Evolutionary conservation across 2,797 vertebrate species (phyloP).

Genomic region (Falco columbarius): DNA sequence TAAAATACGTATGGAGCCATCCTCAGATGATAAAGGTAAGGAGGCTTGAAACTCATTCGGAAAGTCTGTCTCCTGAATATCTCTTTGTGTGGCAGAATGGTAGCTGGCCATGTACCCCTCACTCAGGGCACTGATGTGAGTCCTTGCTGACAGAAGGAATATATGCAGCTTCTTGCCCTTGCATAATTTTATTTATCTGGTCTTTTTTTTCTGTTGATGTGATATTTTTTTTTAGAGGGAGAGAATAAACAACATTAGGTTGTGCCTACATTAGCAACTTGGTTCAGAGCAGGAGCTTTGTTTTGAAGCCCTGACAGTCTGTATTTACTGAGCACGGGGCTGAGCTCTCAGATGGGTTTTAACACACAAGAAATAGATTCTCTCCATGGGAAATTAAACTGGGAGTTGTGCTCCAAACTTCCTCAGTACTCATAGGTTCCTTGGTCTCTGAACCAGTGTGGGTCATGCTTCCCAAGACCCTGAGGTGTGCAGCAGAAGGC

Average conservation of each 20-base stretch:
- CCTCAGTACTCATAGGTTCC: not conserved
- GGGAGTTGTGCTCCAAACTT: not conserved
- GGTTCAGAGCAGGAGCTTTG: not conserved
- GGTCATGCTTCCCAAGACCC: not conserved
- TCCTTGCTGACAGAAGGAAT: not conserved
- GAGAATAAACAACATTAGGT: not conserved
- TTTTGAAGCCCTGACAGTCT: not conserved
- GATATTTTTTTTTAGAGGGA: not conserved
- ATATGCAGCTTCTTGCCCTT: not conserved
- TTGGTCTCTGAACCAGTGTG: not conserved
- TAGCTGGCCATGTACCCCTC: not conserved
- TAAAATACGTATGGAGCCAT: not conserved
- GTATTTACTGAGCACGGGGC: not conserved
- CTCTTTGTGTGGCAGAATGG: not conserved
- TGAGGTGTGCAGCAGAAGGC: not conserved
- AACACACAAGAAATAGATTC: not conserved
- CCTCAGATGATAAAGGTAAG: not conserved
- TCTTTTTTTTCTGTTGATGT: not conserved
- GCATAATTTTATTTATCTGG: not conserved
- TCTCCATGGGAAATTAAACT: not conserved
- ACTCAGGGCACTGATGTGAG: accelerated
- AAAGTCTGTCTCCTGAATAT: not conserved
- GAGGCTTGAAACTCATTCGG: not conserved
- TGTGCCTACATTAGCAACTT: not conserved
- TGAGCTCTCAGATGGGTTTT: not conserved